Percentiles rank a stretch among this genome's conserved stretches.
These are phyloP conservation scores for Pachycephus smyrnensis DNA, from an alignment of 2,888 invertebrate genomes.

Conservation along the genomic window DNA sequence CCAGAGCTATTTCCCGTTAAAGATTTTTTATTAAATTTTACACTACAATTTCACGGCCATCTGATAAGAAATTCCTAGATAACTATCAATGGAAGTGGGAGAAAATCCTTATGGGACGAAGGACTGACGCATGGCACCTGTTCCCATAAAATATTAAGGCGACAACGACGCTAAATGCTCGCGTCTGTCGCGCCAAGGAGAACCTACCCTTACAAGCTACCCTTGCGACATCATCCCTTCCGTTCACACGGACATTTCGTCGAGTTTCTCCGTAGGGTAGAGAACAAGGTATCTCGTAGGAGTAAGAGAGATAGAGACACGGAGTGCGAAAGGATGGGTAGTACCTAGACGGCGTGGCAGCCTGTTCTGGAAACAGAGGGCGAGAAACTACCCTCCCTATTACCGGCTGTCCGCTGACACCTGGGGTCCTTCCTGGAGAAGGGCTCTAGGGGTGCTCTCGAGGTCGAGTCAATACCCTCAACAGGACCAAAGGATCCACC, in stretches of 20 bases:
- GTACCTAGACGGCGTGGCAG: neutral
- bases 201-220: neutral
- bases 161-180: neutral
- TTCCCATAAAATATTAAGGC: neutral
- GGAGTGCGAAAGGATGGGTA: neutral
- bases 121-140: neutral
- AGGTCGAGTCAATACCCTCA: neutral
- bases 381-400: conserved; percentile 22
- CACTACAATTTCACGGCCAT: neutral
- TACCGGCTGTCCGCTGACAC: conserved; percentile 35
- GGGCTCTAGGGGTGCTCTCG: neutral
- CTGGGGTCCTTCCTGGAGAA: conserved; percentile 29
- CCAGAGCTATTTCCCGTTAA: no score
- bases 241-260: neutral
- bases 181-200: neutral
- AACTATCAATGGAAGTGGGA: neutral
- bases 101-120: neutral
- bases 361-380: neutral
- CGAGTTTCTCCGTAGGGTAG: neutral
- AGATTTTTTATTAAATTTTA: no score
- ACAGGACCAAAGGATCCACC: neutral
- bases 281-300: neutral
- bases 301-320: neutral
- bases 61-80: neutral
- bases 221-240: neutral